A percentile compares a stretch with the other conserved stretches of the same genome.
Evolutionary conservation across 2,113 vertebrate species (phyloP).

Genomic region (Ascaphus truei): DNA sequence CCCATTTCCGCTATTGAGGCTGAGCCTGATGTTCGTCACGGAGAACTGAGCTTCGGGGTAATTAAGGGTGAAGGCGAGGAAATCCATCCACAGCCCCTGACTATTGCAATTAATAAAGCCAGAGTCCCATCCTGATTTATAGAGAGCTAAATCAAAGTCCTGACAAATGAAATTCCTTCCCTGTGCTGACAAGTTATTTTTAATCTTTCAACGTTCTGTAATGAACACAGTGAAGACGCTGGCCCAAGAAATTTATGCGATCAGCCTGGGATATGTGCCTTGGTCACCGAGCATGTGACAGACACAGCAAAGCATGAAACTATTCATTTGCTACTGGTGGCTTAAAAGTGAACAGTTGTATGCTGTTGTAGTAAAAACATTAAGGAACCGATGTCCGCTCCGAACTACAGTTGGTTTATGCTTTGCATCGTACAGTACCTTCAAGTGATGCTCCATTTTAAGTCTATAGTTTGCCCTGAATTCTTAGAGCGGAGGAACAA

Average conservation of each 20-base stretch:
- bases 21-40: slow-evolving; percentile 26
- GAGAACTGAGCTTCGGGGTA: slow-evolving; percentile 27
- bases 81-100: slow-evolving; percentile 34
- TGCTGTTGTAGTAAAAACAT: neutral
- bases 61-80: slow-evolving; percentile 37
- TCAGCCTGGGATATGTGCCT: neutral
- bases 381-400: neutral
- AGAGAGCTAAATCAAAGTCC: slow-evolving; percentile 33
- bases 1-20: slow-evolving; percentile 4
- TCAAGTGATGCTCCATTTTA: neutral
- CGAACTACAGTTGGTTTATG: neutral
- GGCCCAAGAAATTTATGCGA: slow-evolving; percentile 17
- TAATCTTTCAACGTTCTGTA: slow-evolving; percentile 33
- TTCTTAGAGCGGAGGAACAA: neutral
- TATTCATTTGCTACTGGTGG: neutral
- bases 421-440: neutral
- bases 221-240: slow-evolving; percentile 32
- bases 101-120: slow-evolving; percentile 38
- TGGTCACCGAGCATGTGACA: neutral
- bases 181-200: slow-evolving; percentile 35
- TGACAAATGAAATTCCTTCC: slow-evolving; percentile 38
- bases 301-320: slow-evolving; percentile 8
- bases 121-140: slow-evolving; percentile 33
- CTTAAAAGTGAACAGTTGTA: neutral
- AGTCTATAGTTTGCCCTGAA: neutral